Evolutionary conservation across 35 echinoderm and acorn worm genomes (phyloP).

Genomic region (Eucidaris tribuloides): DNA sequence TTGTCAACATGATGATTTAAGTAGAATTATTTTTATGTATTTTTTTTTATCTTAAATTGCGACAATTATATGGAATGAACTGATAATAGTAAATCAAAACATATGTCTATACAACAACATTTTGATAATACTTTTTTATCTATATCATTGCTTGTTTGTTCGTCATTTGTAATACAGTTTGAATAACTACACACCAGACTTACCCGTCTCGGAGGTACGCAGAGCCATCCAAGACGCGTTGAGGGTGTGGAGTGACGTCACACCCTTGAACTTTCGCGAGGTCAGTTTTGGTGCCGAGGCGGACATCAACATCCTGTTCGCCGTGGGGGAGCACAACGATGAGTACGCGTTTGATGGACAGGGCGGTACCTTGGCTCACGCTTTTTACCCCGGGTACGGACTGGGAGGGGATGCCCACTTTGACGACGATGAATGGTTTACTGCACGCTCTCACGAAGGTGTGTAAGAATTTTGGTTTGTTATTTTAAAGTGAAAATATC

Average conservation of each 20-base stretch:
- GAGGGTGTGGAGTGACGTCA: conserved; percentile 91
- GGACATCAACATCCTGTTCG: conserved; percentile 83
- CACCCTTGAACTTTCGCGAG: conserved; percentile 52
- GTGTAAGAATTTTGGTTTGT: no score
- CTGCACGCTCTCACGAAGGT: conserved; percentile 52
- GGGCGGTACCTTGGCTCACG: conserved; percentile 93
- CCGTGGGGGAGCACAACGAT: conserved; percentile 64
- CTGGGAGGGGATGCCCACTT: conserved; percentile 95
- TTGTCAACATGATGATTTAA: no score
- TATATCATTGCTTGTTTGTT: no score
- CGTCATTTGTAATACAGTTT: no score
- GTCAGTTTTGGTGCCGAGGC: conserved; percentile 24
- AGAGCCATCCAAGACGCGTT: conserved; percentile 47
- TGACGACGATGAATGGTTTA: conserved; percentile 86
- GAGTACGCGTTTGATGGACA: conserved; percentile 77
- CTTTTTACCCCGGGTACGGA: conserved; percentile 84
- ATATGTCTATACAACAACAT: no score
- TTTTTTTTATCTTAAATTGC: no score
- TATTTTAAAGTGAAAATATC: no score
- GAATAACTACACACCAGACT: conserved; percentile 71
- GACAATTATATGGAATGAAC: no score
- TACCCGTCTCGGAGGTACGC: conserved; percentile 9
- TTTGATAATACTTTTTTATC: no score
- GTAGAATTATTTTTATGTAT: no score
- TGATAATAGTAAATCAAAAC: no score